Evolutionary conservation across 2,888 invertebrate species (phyloP).

Genomic region (Allygus modestus): DNA sequence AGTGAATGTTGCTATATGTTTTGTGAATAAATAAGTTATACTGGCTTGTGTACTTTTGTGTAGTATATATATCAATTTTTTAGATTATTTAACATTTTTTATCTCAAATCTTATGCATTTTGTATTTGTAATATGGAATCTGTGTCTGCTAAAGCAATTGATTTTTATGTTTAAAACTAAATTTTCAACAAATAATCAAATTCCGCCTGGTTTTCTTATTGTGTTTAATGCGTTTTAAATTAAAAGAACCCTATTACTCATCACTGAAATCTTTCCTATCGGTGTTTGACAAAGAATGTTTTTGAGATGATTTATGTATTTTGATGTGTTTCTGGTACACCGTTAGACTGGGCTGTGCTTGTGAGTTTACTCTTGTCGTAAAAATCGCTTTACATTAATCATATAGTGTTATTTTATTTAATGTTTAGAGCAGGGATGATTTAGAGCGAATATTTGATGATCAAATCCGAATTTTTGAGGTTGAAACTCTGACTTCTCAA

Average conservation of each 20-base stretch:
- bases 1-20: background rate
- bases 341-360: slow-evolving; percentile 57
- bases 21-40: slow-evolving; percentile 20
- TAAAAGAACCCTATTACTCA: background rate
- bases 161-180: background rate
- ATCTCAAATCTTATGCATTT: background rate
- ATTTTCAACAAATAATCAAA: background rate
- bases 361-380: background rate
- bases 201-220: background rate
- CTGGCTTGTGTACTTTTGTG: slow-evolving; percentile 34
- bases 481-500: background rate
- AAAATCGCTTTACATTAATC: slow-evolving; percentile 35
- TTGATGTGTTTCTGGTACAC: slow-evolving; percentile 26
- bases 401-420: slow-evolving; percentile 20
- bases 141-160: background rate
- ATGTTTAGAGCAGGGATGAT: slow-evolving; percentile 1
- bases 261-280: background rate
- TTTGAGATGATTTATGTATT: background rate
- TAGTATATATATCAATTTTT: slow-evolving; percentile 3
- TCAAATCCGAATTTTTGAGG: slow-evolving; percentile 29
- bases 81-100: background rate
- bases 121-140: background rate
- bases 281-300: slow-evolving; percentile 2
- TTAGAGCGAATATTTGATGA: background rate
- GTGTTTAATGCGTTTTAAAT: background rate